phyloP scores from a whole-genome alignment of 2,113 vertebrate species.

The Apistogramma diplotaenia region DNA sequence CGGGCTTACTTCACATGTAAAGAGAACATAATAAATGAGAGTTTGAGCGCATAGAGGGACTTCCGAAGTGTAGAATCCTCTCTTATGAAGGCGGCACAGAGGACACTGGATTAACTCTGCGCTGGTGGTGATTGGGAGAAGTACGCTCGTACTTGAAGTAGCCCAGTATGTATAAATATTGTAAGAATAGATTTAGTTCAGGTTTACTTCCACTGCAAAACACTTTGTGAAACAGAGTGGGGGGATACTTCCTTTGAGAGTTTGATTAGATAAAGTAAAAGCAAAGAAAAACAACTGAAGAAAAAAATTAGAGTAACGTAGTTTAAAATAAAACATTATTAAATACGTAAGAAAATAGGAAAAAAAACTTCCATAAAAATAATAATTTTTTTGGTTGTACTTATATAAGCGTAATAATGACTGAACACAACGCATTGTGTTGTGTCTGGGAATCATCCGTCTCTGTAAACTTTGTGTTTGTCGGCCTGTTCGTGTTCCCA shows the following conservation, averaged over 20 bases:
- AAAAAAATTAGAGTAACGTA: neutral
- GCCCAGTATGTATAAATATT: neutral
- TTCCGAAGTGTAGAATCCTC: conserved; percentile 44
- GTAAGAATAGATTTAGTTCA: neutral
- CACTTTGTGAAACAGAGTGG: neutral
- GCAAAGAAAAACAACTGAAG: neutral
- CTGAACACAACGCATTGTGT: neutral
- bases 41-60: conserved; percentile 45
- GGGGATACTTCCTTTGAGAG: neutral
- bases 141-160: neutral
- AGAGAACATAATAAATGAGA: conserved; percentile 59
- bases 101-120: conserved; percentile 39
- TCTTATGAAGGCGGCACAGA: conserved; percentile 33
- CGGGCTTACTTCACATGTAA: conserved; percentile 18
- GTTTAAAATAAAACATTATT: neutral
- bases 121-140: neutral
- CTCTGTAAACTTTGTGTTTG: too few species aligned
- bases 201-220: neutral
- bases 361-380: neutral
- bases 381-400: neutral
- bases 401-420: neutral
- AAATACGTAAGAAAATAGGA: neutral
- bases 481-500: neutral
- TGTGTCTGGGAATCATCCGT: neutral
- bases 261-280: neutral